A percentile compares a stretch with the other conserved stretches of the same genome.
Conservation (phyloP, 2,113 vertebrate genomes). For the Sakesphorus luctuosus region DNA sequence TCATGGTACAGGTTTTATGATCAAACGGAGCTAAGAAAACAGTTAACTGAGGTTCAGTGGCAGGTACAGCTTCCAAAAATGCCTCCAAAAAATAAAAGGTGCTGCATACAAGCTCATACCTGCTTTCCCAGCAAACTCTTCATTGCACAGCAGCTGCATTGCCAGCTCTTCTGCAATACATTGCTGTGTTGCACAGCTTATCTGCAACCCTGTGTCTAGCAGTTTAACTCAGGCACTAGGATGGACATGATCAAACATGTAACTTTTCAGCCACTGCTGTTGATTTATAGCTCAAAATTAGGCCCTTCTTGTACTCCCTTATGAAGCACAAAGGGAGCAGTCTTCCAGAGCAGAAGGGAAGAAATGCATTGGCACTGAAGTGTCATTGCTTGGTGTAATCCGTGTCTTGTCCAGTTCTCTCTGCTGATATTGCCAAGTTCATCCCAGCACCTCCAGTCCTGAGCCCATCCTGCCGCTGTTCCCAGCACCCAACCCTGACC, state of each 20-base stretch:
- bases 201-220: fast-evolving
- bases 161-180: not conserved
- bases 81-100: not conserved
- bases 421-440: not conserved
- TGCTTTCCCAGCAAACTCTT: not conserved
- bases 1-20: not conserved
- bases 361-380: not conserved
- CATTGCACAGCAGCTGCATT: not conserved
- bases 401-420: not conserved
- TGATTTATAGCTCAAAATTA: not conserved
- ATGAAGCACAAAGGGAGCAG: not conserved
- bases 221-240: not conserved
- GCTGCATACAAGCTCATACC: fast-evolving
- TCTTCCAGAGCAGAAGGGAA: not conserved
- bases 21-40: not conserved
- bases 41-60: not conserved
- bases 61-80: not conserved
- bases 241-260: not conserved
- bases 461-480: fast-evolving
- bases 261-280: not conserved
- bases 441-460: not conserved
- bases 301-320: not conserved
- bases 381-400: fast-evolving
- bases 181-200: not conserved
- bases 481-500: not conserved